phyloP scores from a whole-genome alignment of 2,797 vertebrate genomes.

The Rhincodon typus region DNA sequence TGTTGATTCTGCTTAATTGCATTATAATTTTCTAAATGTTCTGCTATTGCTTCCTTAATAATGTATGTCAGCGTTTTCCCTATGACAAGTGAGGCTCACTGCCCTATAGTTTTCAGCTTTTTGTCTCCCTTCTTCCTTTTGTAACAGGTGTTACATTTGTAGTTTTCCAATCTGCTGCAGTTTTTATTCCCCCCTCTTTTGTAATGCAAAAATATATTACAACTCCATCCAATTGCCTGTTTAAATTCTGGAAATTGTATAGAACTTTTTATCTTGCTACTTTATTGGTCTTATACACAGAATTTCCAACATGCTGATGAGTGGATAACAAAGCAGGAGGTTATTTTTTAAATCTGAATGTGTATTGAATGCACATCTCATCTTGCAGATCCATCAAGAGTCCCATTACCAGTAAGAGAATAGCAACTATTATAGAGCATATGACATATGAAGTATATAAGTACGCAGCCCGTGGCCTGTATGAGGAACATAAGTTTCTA shows the following conservation, averaged over 20 bases:
- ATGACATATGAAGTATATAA: slow-evolving; percentile 88
- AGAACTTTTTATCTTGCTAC: background rate
- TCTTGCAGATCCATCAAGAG: slow-evolving; percentile 72
- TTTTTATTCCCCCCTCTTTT: no score
- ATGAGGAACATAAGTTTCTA: slow-evolving; percentile 90
- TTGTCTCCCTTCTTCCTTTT: no score
- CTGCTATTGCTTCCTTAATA: no score
- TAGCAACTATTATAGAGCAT: slow-evolving; percentile 80
- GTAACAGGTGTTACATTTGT: no score
- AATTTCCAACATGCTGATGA: background rate
- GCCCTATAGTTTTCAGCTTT: no score
- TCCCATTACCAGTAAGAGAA: slow-evolving; percentile 83
- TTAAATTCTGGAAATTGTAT: background rate
- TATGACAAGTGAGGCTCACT: no score
- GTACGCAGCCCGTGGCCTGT: slow-evolving; percentile 78
- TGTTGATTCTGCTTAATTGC: no score
- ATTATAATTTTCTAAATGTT: no score
- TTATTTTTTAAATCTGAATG: background rate
- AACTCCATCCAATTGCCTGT: background rate
- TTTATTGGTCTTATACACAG: background rate
- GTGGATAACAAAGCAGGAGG: background rate
- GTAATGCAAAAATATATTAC: background rate
- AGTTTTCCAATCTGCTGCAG: no score
- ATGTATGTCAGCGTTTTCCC: no score
- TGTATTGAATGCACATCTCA: background rate